Conservation (phyloP, 2,113 vertebrate species). For the Mustelus asterias region DNA sequence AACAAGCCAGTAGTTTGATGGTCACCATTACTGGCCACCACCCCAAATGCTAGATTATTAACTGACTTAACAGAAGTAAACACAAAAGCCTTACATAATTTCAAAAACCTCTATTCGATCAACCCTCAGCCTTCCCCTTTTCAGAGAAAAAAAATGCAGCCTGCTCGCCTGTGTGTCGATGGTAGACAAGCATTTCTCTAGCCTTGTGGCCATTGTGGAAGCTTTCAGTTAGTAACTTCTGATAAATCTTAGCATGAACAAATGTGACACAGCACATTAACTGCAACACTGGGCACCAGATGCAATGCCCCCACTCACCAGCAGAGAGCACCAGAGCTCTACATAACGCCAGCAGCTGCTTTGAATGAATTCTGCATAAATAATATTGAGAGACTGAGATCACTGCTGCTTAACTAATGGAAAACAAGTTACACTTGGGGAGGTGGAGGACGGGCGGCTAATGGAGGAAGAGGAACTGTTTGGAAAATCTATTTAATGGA, state of each 20-base stretch:
- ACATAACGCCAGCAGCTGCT: background rate
- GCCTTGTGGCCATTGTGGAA: background rate
- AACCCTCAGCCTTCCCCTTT: no score
- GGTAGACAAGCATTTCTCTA: background rate
- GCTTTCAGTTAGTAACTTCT: background rate
- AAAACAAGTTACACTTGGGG: background rate
- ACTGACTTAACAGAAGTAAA: no score
- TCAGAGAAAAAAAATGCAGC: no score
- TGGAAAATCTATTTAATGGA: background rate
- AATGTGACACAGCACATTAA: background rate
- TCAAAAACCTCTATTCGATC: no score
- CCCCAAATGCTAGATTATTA: no score
- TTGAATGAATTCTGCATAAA: background rate
- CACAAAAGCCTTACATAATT: no score
- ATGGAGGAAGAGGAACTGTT: background rate
- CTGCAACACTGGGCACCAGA: background rate
- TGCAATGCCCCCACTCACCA: background rate
- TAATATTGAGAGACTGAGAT: background rate
- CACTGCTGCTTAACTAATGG: background rate
- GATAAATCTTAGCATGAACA: background rate
- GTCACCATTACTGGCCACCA: no score
- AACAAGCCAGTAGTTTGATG: no score
- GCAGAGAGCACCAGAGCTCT: background rate
- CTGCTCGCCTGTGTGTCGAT: no score
- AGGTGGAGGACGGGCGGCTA: no score